phyloP scores from a whole-genome alignment of 2,888 invertebrate genomes.

The Automeris io region DNA sequence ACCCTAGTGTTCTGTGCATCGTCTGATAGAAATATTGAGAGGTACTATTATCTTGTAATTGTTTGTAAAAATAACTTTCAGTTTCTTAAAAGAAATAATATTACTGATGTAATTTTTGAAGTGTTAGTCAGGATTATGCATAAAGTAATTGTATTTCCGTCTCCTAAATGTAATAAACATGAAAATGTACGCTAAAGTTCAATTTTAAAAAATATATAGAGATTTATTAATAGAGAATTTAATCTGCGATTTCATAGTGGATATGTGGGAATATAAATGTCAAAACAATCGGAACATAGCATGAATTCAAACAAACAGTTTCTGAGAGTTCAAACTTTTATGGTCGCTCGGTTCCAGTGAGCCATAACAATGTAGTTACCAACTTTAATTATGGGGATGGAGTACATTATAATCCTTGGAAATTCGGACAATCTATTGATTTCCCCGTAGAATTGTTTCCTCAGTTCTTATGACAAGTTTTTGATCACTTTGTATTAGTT shows the following conservation, averaged over 20 bases:
- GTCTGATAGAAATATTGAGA: too few species aligned
- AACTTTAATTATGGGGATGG: slow-evolving; percentile 27
- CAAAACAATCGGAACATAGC: slow-evolving; percentile 14
- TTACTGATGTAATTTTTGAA: too few species aligned
- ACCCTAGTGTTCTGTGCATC: too few species aligned
- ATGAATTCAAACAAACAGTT: slow-evolving; percentile 7
- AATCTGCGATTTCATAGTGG: slow-evolving; percentile 14
- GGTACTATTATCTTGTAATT: too few species aligned
- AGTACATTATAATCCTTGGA: slow-evolving; percentile 20
- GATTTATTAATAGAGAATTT: too few species aligned
- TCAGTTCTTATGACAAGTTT: slow-evolving; percentile 17
- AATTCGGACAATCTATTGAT: slow-evolving; percentile 15
- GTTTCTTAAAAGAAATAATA: too few species aligned
- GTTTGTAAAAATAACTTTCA: too few species aligned
- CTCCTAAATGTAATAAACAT: too few species aligned
- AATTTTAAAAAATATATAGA: too few species aligned
- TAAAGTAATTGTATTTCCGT: too few species aligned
- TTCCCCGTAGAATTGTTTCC: slow-evolving; percentile 19
- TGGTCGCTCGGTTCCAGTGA: slow-evolving; percentile 16
- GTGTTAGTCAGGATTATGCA: too few species aligned
- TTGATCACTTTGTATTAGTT: slow-evolving; percentile 7
- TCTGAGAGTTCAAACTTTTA: slow-evolving; percentile 22
- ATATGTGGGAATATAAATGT: slow-evolving; percentile 5
- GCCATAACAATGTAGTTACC: slow-evolving; percentile 22
- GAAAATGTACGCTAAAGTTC: too few species aligned